Base-by-base conservation (phyloP, 2,888 invertebrate species). In the Nasonovia ribisnigri region DNA sequence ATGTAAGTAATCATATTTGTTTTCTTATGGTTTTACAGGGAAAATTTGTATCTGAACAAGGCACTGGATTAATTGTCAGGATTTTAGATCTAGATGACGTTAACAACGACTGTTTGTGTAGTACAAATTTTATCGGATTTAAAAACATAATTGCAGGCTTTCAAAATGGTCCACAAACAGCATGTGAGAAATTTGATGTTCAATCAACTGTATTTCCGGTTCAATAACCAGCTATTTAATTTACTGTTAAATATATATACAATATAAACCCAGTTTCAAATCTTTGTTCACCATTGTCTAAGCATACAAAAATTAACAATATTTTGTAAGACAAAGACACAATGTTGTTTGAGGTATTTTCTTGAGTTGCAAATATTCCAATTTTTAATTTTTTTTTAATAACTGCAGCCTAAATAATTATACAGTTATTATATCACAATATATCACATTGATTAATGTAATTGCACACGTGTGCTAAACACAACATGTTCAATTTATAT, bases 141-240 rank as follows among this genome's bases (percentile, higher is more conserved):
- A 2, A n/a, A n/a, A 67, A 67, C 6, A n/a, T 67, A 67, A 8
- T 16, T n/a, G 67, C 67, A 16, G 67, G 67, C 4, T 67, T 16
- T 16, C n/a, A 16, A 5, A 1, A 16, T n/a, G 5, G 1, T 16
- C n/a, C n/a, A 67, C n/a, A 4, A 67, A n/a, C 5, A 67, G 1
- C n/a, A 16, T 67, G 67, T n/a, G 1, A 4, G 67, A n/a, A n/a
- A 0, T 67, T 10, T 67, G 67, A 67, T 13, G 67, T n/a, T n/a
- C n/a, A n/a, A 67, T n/a, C n/a, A n/a, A 1, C 5, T 67, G 5
- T 1, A n/a, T n/a, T 16, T 67, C 0, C 16, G 5, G 1, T n/a
- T n/a, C 1, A n/a, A 67, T 67, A 67, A 67, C 2, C 0, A 67
- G 16, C 16, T 67, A 16, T 67, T 67, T n/a, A 4, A 67, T 16